phyloP scores from a whole-genome alignment of 2,113 vertebrate species.

The Aix galericulata region DNA sequence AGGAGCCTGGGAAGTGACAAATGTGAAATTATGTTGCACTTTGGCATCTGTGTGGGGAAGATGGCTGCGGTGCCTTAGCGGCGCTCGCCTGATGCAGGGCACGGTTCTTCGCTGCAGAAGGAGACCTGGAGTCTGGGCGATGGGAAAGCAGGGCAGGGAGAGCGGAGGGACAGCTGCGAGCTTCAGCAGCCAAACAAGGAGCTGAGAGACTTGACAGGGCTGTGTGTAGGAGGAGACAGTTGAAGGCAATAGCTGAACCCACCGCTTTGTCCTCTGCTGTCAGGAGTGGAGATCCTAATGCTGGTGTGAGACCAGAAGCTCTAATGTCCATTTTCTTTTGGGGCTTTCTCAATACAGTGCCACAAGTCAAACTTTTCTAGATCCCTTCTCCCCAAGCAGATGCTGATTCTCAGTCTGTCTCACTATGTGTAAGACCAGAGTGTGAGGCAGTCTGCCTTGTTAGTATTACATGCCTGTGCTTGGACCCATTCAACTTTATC shows the following conservation, averaged over 20 bases:
- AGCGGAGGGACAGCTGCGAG: rapidly evolving
- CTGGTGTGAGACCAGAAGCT: not conserved
- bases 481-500: not conserved
- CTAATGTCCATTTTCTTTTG: not conserved
- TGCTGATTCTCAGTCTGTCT: not conserved
- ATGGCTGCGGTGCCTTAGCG: not conserved
- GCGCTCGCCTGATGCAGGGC: not conserved
- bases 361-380: not conserved
- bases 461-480: not conserved
- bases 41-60: not conserved
- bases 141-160: not conserved
- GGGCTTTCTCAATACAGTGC: not conserved
- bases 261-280: not conserved
- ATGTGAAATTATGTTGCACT: constrained; percentile 24
- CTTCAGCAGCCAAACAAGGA: not conserved
- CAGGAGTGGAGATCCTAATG: not conserved
- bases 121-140: not conserved
- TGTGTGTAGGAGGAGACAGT: not conserved
- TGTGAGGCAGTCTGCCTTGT: not conserved
- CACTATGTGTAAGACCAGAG: not conserved
- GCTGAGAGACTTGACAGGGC: not conserved
- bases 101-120: not conserved
- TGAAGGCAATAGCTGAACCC: not conserved
- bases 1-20: constrained; percentile 52
- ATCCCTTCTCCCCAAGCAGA: not conserved